Evolutionary conservation across 2,113 vertebrate species (phyloP).

Genomic region (Lampris incognitus): DNA sequence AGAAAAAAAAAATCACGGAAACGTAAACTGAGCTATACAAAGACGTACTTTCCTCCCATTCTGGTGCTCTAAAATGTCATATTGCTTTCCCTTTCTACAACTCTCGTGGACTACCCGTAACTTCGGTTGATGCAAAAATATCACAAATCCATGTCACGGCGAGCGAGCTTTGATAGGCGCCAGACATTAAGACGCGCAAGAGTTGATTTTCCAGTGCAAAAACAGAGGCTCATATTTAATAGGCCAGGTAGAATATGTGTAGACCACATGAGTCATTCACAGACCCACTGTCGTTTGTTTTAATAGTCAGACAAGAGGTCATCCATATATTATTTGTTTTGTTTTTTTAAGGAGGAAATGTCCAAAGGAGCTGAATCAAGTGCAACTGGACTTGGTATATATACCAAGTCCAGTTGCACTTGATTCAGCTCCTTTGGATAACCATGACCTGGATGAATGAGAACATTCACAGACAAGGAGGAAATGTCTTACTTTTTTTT

Average conservation of each 20-base stretch:
- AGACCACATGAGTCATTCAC: constrained; percentile 22
- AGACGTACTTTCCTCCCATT: constrained; percentile 4
- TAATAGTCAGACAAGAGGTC: constrained; percentile 41
- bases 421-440: too few species aligned
- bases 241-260: constrained; percentile 11
- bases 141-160: background rate
- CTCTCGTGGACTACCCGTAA: too few species aligned
- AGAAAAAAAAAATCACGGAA: background rate
- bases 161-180: constrained; percentile 1
- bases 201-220: constrained; percentile 24
- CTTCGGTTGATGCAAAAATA: too few species aligned
- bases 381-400: too few species aligned
- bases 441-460: too few species aligned
- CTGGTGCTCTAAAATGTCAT: constrained; percentile 6
- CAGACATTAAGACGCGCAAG: constrained; percentile 18
- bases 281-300: constrained; percentile 23
- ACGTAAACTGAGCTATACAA: background rate
- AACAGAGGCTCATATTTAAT: constrained; percentile 7
- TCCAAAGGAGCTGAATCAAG: too few species aligned
- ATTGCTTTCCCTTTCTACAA: constrained; percentile 2
- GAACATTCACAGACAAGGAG: too few species aligned
- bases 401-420: too few species aligned
- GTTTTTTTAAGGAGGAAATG: too few species aligned
- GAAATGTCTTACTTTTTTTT: too few species aligned
- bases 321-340: constrained; percentile 55